phyloP scores from a whole-genome alignment of 2,797 vertebrate genomes.

The Sciaenops ocellatus region DNA sequence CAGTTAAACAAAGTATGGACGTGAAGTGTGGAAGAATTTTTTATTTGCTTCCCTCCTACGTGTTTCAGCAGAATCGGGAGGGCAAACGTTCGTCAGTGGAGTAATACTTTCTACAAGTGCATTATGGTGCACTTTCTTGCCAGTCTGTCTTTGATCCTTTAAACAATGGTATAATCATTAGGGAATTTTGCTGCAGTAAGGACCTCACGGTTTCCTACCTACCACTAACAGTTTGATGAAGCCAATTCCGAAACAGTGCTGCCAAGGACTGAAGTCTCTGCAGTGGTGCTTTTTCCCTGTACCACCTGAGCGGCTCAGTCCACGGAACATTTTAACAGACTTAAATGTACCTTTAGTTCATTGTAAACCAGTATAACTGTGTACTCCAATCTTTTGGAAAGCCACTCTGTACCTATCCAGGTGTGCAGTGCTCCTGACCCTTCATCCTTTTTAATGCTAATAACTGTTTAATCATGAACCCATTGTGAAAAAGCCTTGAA shows the following conservation, averaged over 20 bases:
- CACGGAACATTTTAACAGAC: neutral
- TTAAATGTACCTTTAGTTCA: neutral
- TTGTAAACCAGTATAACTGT: neutral
- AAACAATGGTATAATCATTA: conserved; percentile 34
- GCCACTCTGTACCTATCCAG: neutral
- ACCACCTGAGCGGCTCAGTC: conserved; percentile 7
- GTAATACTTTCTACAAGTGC: conserved; percentile 5
- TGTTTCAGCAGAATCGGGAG: conserved; percentile 4
- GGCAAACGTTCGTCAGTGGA: conserved; percentile 7
- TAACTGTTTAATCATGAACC: too few relatives aligned
- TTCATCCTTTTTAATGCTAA: too few relatives aligned
- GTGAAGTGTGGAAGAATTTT: conserved; percentile 15
- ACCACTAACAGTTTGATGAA: conserved; percentile 31
- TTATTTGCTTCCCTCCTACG: neutral
- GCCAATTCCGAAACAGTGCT: neutral
- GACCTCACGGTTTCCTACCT: conserved; percentile 32
- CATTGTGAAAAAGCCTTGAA: too few relatives aligned
- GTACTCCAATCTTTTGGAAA: neutral
- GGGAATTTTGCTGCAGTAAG: conserved; percentile 14
- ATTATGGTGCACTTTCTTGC: neutral
- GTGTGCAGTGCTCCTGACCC: neutral
- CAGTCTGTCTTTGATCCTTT: conserved; percentile 35
- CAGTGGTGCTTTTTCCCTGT: neutral
- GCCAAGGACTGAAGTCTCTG: conserved; percentile 23
- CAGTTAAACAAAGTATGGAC: neutral